Conservation (phyloP, 2,113 vertebrate genomes). For the Lampris megalopsis region DNA sequence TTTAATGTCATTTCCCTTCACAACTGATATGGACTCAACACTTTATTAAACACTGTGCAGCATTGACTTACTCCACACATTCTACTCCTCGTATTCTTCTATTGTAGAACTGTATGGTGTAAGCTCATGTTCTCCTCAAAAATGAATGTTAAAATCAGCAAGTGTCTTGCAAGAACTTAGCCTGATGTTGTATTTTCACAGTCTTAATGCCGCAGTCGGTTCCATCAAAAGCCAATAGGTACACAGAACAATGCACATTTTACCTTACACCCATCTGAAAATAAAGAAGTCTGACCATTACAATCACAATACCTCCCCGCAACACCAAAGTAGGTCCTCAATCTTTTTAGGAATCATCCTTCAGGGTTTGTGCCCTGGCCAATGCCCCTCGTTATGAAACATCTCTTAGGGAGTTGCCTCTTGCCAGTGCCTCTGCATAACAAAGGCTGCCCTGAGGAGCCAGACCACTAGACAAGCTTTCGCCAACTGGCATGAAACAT, state of each 20-base stretch:
- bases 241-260: neutral
- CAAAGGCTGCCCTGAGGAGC: constrained; percentile 60
- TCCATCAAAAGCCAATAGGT: neutral
- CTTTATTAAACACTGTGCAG: constrained; percentile 54
- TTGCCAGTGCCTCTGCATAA: constrained; percentile 60
- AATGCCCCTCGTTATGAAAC: constrained; percentile 43
- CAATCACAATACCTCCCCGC: constrained; percentile 17
- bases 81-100: neutral
- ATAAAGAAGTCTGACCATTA: neutral
- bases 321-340: constrained; percentile 19
- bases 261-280: too few species aligned
- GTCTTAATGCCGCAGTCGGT: neutral
- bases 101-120: neutral
- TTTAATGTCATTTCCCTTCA: constrained; percentile 57
- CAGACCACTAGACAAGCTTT: constrained; percentile 16
- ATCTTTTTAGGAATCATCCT: constrained; percentile 39
- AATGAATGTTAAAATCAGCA: constrained; percentile 18
- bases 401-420: constrained; percentile 37
- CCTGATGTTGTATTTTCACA: constrained; percentile 22
- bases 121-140: neutral
- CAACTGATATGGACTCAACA: constrained; percentile 49
- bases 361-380: constrained; percentile 46
- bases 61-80: constrained; percentile 33
- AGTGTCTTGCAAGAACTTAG: constrained; percentile 9
- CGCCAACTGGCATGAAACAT: constrained; percentile 28